Evolutionary conservation across 2,113 vertebrate genomes (phyloP).

Genomic region (Prietella phreatophila): DNA sequence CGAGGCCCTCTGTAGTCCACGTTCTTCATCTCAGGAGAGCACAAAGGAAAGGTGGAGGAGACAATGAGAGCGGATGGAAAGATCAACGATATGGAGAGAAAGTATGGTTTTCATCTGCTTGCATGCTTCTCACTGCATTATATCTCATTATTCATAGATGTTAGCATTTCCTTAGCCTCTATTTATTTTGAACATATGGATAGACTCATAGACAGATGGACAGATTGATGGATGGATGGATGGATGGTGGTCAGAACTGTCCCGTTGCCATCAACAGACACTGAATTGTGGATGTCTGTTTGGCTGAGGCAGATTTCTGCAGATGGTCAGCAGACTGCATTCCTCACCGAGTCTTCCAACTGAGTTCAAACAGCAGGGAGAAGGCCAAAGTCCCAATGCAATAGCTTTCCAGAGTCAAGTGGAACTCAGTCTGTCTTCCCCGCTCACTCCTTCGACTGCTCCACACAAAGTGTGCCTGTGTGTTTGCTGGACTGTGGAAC

Average conservation of each 20-base stretch:
- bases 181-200: background rate
- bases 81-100: constrained; percentile 38
- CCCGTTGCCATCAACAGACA: constrained; percentile 5
- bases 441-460: constrained; percentile 43
- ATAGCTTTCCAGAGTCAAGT: constrained; percentile 58
- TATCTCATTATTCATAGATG: background rate
- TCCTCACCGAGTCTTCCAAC: constrained; percentile 67
- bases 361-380: constrained; percentile 50
- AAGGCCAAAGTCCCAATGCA: constrained; percentile 47
- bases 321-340: constrained; percentile 74
- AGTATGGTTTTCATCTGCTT: constrained; percentile 43
- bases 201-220: background rate
- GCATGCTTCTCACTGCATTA: constrained; percentile 1
- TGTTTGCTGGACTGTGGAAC: constrained; percentile 33
- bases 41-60: constrained; percentile 52
- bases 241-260: constrained; percentile 22
- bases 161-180: background rate
- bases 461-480: constrained; percentile 46
- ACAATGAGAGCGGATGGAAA: constrained; percentile 44
- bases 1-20: constrained; percentile 61
- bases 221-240: background rate
- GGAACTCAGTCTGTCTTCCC: constrained; percentile 35
- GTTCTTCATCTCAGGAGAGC: constrained; percentile 65
- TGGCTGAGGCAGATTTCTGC: constrained; percentile 51
- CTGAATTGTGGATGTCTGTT: constrained; percentile 28